Percentiles rank a stretch among this genome's conserved stretches.
These are phyloP conservation scores for Chrysemys picta DNA, from an alignment of 2,113 vertebrate genomes.

Conservation along the genomic window DNA sequence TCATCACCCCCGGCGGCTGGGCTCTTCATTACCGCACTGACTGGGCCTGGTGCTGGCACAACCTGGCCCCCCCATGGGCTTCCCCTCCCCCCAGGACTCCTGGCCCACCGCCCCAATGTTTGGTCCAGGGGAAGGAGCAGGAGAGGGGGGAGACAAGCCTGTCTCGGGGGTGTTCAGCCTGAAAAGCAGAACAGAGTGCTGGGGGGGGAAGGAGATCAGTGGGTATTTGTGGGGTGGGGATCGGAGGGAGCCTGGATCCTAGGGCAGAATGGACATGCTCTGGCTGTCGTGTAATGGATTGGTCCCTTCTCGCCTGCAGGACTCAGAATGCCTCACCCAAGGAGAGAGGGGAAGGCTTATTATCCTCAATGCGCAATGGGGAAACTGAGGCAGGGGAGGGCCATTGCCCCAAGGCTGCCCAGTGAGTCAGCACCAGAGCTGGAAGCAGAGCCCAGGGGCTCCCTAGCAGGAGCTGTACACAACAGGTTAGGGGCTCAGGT, in stretches of 20 bases:
- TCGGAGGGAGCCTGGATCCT: too few species aligned
- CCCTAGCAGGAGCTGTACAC: not conserved
- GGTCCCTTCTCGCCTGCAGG: not conserved
- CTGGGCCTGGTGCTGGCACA: too few species aligned
- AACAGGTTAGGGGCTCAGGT: not conserved
- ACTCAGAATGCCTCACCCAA: not conserved
- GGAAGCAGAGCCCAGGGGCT: not conserved
- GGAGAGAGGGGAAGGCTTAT: too few species aligned
- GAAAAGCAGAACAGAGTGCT: not conserved
- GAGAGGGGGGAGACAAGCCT: not conserved
- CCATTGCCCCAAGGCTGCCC: not conserved
- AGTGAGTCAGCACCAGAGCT: not conserved
- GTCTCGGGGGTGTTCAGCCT: not conserved
- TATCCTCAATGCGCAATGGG: not conserved
- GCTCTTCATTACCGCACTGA: not conserved
- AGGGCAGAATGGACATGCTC: not conserved
- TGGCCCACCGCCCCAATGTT: too few species aligned
- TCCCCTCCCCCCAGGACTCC: too few species aligned
- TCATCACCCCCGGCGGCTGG: not conserved
- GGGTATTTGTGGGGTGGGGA: not conserved
- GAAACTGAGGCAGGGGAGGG: not conserved
- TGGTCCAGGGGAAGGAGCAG: not conserved
- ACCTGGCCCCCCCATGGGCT: too few species aligned
- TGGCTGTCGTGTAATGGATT: not conserved
- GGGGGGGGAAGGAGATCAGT: not conserved